Base-by-base conservation (phyloP, 2,113 vertebrate species). In the Xerus inauris region DNA sequence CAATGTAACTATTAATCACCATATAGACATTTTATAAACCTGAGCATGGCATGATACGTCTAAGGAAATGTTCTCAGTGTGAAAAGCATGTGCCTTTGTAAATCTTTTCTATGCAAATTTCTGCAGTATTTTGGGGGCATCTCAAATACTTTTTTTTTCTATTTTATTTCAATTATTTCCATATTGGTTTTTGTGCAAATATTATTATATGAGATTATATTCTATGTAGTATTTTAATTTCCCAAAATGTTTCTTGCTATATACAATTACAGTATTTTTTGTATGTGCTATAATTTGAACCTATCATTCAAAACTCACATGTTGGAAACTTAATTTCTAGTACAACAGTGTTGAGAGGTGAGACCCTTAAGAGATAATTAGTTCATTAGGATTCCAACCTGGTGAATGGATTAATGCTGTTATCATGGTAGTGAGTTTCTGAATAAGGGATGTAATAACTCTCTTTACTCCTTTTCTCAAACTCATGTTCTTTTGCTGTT, bases 11-110 rank as follows among this genome's bases (percentile, higher is more conserved):
- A 88, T 57, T 26, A 14, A n/a, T n/a, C 24, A 73, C 22, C 64
- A 42, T 4, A 40, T 14, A 47, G 2, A 26, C 19, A 38, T 76
- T 24, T 72, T 67, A 40, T 51, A 42, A 86, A 67, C 28, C 4
- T 65, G 45, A 82, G 26, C 0, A 0, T 9, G 2, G 24, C 8
- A 67, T 26, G 16, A 77, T 40, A 42, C 19, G 1, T n/a, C 22
- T 11, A 84, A 24, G 40, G 57, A 88, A 69, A 6, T n/a, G 32
- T 54, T 64, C 69, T 76, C 26, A 71, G 22, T n/a, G 0, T 51
- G 40, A 71, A 62, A 62, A 84, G 19, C 32, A 57, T 38, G 30
- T 30, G 17, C 7, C 8, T 67, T 69, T 67, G 9, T 17, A 17
- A 49, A 22, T 4, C 22, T 65, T 84, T 42, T 79, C 9, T 77